These are phyloP conservation scores for Crotalus viridis DNA, from an alignment of 2,113 vertebrate species.

Conservation along the genomic window DNA sequence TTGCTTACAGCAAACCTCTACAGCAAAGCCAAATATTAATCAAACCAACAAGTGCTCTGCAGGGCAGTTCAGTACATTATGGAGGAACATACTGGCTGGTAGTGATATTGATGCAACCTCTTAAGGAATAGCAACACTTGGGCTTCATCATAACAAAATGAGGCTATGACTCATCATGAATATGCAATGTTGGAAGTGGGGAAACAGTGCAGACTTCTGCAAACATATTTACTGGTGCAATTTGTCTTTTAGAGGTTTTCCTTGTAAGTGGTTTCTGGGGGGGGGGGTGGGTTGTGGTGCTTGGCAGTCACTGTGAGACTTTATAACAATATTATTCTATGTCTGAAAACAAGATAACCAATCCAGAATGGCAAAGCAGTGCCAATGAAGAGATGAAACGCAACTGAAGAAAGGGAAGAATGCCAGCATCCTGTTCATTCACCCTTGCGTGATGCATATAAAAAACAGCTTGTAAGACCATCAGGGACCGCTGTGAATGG, in stretches of 20 bases:
- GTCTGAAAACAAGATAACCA: not conserved
- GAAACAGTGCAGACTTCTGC: not conserved
- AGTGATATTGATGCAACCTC: slow-evolving; percentile 50
- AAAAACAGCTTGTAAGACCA: not conserved
- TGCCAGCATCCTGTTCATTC: not conserved
- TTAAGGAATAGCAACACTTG: slow-evolving; percentile 33
- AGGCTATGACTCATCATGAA: slow-evolving; percentile 40
- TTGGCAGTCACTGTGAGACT: not conserved
- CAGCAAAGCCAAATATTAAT: slow-evolving; percentile 68
- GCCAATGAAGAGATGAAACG: not conserved
- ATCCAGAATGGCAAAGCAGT: not conserved
- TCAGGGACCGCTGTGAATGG: not conserved
- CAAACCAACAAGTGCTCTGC: slow-evolving; percentile 63
- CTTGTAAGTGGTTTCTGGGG: not conserved
- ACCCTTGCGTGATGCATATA: not conserved
- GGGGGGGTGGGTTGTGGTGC: not conserved
- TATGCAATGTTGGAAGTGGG: not conserved
- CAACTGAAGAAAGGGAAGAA: not conserved
- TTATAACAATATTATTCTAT: not conserved
- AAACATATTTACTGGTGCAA: not conserved
- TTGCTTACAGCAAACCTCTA: slow-evolving; percentile 66
- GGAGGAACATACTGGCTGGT: slow-evolving; percentile 51
- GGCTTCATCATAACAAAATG: slow-evolving; percentile 34
- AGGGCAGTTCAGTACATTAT: slow-evolving; percentile 55
- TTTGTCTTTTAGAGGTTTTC: not conserved